Percentiles rank a stretch among this genome's conserved stretches.
phyloP scores from a whole-genome alignment of 1,140 invertebrate genomes.

The Halesus radiatus region DNA sequence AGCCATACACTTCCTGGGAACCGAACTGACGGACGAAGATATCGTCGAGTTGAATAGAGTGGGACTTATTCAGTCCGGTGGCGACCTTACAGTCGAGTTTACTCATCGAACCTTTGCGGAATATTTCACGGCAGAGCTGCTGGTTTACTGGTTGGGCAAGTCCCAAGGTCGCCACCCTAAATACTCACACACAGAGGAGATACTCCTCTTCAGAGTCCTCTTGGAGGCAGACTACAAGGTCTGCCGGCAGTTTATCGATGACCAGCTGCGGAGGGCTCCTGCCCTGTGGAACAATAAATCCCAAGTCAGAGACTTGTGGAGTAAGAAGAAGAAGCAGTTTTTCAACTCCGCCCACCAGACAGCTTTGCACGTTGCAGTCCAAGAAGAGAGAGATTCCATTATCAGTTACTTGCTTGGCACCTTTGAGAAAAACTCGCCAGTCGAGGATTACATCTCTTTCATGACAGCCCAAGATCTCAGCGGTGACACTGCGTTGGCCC shows the following conservation, averaged over 20 bases:
- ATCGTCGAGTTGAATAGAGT: background rate
- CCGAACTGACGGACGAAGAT: background rate
- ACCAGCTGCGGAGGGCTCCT: background rate
- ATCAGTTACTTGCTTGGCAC: background rate
- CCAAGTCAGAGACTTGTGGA: background rate
- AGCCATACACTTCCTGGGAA: background rate
- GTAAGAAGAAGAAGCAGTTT: background rate
- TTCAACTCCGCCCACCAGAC: background rate
- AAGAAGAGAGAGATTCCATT: background rate
- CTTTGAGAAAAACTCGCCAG: background rate
- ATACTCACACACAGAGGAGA: background rate
- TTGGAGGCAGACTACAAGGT: background rate
- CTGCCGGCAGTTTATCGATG: background rate
- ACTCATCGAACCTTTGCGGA: background rate
- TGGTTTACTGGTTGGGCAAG: background rate
- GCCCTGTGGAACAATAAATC: background rate
- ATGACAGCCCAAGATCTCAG: background rate
- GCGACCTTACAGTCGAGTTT: background rate
- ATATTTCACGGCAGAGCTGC: background rate
- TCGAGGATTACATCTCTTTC: background rate
- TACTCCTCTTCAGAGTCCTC: background rate
- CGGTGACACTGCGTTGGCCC: background rate
- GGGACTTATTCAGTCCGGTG: background rate
- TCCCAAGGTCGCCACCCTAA: background rate
- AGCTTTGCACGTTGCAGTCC: conserved; percentile 5